Evolutionary conservation across 2,113 vertebrate genomes (phyloP).

Genomic region (Chascanopsetta lugubris): DNA sequence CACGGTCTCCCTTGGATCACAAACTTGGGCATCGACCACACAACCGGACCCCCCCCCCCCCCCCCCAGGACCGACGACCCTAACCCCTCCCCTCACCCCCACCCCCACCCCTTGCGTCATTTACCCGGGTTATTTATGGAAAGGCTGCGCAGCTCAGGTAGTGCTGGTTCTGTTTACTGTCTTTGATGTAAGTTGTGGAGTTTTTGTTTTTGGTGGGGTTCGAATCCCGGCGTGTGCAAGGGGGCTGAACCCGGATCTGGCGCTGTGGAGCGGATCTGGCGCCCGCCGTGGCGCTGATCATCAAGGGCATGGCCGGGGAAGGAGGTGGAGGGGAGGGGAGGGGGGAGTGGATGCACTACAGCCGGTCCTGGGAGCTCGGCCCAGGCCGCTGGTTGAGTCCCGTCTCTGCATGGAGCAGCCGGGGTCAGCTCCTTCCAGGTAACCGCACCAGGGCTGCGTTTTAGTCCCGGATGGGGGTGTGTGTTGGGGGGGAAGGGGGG

Average conservation of each 20-base stretch:
- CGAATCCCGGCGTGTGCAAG: slow-evolving; percentile 44
- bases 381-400: slow-evolving; percentile 21
- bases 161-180: slow-evolving; percentile 25
- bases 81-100: too few species aligned
- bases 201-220: slow-evolving; percentile 62
- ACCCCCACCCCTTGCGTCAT: slow-evolving; percentile 6
- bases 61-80: too few species aligned
- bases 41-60: too few species aligned
- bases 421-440: slow-evolving; percentile 37
- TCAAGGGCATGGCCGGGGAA: slow-evolving; percentile 68
- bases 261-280: slow-evolving; percentile 46
- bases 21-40: slow-evolving; percentile 50
- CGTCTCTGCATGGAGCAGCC: slow-evolving; percentile 8
- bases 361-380: slow-evolving; percentile 33
- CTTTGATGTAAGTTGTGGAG: slow-evolving; percentile 45
- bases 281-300: slow-evolving; percentile 43
- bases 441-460: slow-evolving; percentile 26
- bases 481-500: too few species aligned
- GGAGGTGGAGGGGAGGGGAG: neutral
- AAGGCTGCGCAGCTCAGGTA: slow-evolving; percentile 53
- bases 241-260: slow-evolving; percentile 49
- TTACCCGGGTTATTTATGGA: slow-evolving; percentile 51
- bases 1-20: slow-evolving; percentile 67
- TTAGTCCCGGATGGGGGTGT: slow-evolving; percentile 36
- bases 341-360: too few species aligned